These are phyloP conservation scores for Candoia aspera DNA, from an alignment of 2,113 vertebrate species.

Conservation along the genomic window DNA sequence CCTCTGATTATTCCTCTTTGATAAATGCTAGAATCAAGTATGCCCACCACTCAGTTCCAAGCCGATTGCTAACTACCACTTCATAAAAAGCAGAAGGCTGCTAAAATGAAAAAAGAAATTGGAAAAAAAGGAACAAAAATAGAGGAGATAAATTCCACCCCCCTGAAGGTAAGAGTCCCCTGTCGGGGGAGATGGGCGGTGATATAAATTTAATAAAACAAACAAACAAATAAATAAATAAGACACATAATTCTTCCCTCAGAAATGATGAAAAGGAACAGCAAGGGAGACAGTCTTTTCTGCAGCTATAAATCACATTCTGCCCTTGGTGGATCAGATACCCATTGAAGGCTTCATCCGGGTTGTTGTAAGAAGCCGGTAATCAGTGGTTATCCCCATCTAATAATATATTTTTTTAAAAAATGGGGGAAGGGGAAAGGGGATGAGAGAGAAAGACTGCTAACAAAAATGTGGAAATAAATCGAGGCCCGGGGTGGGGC, in stretches of 20 bases:
- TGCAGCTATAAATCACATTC: conserved; percentile 28
- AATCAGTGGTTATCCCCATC: neutral
- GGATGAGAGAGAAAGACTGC: neutral
- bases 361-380: neutral
- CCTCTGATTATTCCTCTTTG: too few relatives aligned
- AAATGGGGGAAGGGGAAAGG: neutral
- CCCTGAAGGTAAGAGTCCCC: conserved; percentile 26
- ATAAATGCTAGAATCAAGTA: too few relatives aligned
- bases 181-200: too few relatives aligned
- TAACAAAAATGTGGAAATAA: conserved; percentile 11
- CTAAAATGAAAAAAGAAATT: neutral
- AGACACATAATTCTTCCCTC: conserved; percentile 29
- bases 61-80: neutral
- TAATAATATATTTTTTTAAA: neutral
- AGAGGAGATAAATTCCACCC: conserved; percentile 21
- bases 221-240: too few relatives aligned
- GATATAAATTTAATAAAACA: too few relatives aligned
- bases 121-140: neutral
- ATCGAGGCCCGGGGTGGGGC: neutral
- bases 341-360: conserved; percentile 11
- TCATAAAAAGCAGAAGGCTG: neutral
- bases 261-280: conserved; percentile 34
- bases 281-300: conserved; percentile 24
- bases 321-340: neutral
- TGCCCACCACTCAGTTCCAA: too few relatives aligned